A percentile compares a stretch with the other conserved stretches of the same genome.
These are phyloP conservation scores for Pangasius djambal DNA, from an alignment of 2,797 vertebrate species.

Conservation along the genomic window DNA sequence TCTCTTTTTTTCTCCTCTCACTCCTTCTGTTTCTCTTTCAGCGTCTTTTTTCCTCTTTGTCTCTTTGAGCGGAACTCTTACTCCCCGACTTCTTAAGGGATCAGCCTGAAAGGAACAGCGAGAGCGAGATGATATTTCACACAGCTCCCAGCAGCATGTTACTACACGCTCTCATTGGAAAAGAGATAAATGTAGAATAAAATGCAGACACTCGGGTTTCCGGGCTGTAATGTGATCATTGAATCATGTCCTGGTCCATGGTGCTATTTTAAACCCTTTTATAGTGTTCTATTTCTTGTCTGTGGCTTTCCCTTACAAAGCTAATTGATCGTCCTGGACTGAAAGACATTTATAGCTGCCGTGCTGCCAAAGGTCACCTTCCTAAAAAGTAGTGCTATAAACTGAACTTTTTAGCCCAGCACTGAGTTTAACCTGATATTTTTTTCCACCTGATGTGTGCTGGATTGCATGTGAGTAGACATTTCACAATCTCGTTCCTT, in stretches of 20 bases:
- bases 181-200: conserved; percentile 1
- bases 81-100: conserved; percentile 32
- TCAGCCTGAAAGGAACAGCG: conserved; percentile 10
- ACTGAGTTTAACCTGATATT: neutral
- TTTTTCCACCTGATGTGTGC: neutral
- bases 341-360: neutral
- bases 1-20: conserved; percentile 21
- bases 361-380: conserved; percentile 3
- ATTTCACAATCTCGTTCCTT: neutral
- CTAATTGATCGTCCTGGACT: neutral
- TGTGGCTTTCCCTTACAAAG: neutral
- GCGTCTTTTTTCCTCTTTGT: conserved; percentile 43
- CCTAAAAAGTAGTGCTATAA: neutral
- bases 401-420: neutral
- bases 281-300: neutral
- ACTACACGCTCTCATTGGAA: neutral
- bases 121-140: conserved; percentile 18
- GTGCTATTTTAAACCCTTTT: conserved; percentile 11
- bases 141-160: neutral
- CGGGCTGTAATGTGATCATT: neutral
- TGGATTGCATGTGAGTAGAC: neutral
- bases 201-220: neutral
- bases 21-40: conserved; percentile 36
- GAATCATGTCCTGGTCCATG: neutral
- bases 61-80: conserved; percentile 34